Evolutionary conservation across 2,113 vertebrate species (phyloP), one percentile per base, ranked within the genome.

Genomic region (Eulemur macaco): DNA sequence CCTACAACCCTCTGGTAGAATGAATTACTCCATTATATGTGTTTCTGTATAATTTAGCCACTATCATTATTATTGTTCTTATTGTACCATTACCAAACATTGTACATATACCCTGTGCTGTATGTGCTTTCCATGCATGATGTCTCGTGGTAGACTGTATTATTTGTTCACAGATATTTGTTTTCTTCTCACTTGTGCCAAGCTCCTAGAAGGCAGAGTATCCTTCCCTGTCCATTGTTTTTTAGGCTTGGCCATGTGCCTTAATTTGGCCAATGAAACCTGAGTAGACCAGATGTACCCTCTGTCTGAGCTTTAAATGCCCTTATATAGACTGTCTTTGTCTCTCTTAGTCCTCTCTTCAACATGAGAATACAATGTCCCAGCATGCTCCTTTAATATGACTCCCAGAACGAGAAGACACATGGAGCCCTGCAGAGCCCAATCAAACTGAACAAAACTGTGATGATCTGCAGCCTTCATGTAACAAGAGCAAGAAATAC

Each of bases 401-500:
- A 88, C 56, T 84, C 66, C 56, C 42, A 91, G 56, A 91, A 64
- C 58, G 27, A 82, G 2, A 85, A 71, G n/a, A 91, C 12, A 82
- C 18, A 18, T 39, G 3, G 45, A 84, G 34, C 27, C 17, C 76
- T 80, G 2, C 8, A 88, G 17, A 91, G n/a, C 37, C 5, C 52
- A 86, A 64, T 25, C 23, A 13, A 77, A 37, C 37, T 21, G 34
- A 42, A 77, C 27, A 77, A 91, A 80, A 85, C 14, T 8, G 25
- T 20, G 14, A 82, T 91, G 89, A 92, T 71, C 29, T 63, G 11
- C 6, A n/a, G 20, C 27, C 7, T 6, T 89, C 27, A 56, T 8
- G 3, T 66, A 91, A 52, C n/a, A 93, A 95, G 25, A 39, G 31
- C 15, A 96, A 90, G 82, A 95, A 96, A 58, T 20, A 85, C 12